A percentile compares a stretch with the other conserved stretches of the same genome.
Evolutionary conservation across 1,140 invertebrate genomes (phyloP).

Genomic region (Dermatophagoides farinae): DNA sequence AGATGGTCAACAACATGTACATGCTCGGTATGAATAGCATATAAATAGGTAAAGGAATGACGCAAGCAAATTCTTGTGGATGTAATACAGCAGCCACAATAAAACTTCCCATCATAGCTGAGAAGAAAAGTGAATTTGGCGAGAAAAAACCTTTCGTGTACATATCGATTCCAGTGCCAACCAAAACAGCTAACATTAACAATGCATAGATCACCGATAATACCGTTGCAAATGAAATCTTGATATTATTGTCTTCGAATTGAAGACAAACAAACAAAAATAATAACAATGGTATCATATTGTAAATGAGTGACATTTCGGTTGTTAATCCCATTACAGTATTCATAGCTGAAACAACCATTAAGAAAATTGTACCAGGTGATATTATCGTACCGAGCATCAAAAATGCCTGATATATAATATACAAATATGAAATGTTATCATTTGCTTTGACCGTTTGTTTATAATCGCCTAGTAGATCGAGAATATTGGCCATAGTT

Average conservation of each 20-base stretch:
- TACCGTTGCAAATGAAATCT: constrained; percentile 43
- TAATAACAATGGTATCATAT: constrained; percentile 28
- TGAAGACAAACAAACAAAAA: constrained; percentile 31
- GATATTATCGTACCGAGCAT: constrained; percentile 36
- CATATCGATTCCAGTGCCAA: constrained; percentile 42
- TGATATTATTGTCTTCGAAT: constrained; percentile 34
- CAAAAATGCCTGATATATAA: constrained; percentile 31
- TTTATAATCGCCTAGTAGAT: constrained; percentile 33
- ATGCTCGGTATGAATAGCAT: constrained; percentile 91
- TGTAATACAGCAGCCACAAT: constrained; percentile 89
- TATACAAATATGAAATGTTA: constrained; percentile 36
- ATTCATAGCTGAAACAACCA: constrained; percentile 37
- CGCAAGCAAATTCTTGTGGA: constrained; percentile 95
- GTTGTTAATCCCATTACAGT: constrained; percentile 31
- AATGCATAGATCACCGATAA: not conserved
- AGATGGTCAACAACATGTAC: constrained; percentile 92
- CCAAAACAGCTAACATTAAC: constrained; percentile 1
- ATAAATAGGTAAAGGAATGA: constrained; percentile 82
- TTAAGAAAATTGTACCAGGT: constrained; percentile 40
- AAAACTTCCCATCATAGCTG: constrained; percentile 75
- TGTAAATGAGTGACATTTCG: constrained; percentile 26
- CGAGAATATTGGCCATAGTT: constrained; percentile 43
- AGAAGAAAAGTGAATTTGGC: constrained; percentile 91
- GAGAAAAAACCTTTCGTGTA: constrained; percentile 81
- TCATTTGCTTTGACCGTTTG: constrained; percentile 33